Evolutionary conservation across 2,888 invertebrate genomes (phyloP).

Genomic region (Lomographa bimaculata): DNA sequence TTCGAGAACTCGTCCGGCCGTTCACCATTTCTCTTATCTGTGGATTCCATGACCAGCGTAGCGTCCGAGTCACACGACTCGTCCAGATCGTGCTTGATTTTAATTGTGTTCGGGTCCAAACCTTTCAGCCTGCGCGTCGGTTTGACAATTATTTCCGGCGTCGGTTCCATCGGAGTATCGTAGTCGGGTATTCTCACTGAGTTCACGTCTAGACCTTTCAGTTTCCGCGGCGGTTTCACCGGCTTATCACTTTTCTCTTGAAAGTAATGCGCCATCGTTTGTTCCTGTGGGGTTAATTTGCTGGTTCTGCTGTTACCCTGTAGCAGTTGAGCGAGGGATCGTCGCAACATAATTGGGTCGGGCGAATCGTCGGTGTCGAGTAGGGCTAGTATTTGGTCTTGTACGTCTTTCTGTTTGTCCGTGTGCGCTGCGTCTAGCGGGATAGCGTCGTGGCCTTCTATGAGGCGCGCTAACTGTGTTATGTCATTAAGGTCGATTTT

Average conservation of each 20-base stretch:
- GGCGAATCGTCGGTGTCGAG: conserved; percentile 67
- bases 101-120: conserved; percentile 36
- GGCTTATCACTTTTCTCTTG: conserved; percentile 46
- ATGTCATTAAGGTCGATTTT: conserved; percentile 70
- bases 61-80: conserved; percentile 61
- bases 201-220: conserved; percentile 62
- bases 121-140: conserved; percentile 14
- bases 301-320: conserved; percentile 54
- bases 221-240: conserved; percentile 50
- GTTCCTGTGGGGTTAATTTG: conserved; percentile 38
- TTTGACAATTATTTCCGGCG: conserved; percentile 24
- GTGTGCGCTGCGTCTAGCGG: conserved; percentile 33
- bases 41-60: conserved; percentile 42
- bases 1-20: conserved; percentile 12
- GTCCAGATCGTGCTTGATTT: conserved; percentile 47
- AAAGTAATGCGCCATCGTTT: conserved; percentile 53
- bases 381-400: conserved; percentile 66
- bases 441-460: conserved; percentile 65
- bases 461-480: conserved; percentile 64
- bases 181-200: conserved; percentile 43
- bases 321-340: conserved; percentile 59
- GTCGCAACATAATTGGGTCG: conserved; percentile 54
- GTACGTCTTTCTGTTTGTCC: conserved; percentile 61
- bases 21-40: neutral
- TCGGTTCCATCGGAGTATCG: neutral